Percentiles rank a stretch among this genome's conserved stretches.
Evolutionary conservation across 1,140 invertebrate genomes (phyloP).

Genomic region (Steinernema feltiae): DNA sequence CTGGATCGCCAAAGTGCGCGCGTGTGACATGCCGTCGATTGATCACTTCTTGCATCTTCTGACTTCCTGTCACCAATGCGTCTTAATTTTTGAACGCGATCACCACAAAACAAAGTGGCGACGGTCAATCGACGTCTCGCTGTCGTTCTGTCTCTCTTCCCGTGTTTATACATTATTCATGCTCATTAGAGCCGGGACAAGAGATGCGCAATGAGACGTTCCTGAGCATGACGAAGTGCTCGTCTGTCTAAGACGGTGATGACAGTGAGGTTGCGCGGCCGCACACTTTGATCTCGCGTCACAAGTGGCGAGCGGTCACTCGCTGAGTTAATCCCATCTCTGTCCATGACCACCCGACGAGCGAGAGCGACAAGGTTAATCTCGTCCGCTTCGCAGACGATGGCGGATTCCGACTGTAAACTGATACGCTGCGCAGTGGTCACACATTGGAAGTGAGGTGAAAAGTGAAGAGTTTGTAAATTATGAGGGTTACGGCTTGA

Average conservation of each 20-base stretch:
- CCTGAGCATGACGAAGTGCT: too few species aligned
- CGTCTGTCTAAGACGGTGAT: constrained; percentile 12
- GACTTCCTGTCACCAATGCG: constrained; percentile 3
- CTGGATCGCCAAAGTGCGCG: neutral
- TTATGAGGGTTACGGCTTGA: neutral
- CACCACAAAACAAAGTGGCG: neutral
- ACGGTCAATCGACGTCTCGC: too few species aligned
- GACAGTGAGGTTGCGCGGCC: neutral
- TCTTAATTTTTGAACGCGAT: constrained; percentile 3
- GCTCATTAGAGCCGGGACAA: neutral
- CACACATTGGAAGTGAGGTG: neutral
- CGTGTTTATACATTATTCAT: constrained; percentile 7
- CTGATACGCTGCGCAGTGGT: neutral
- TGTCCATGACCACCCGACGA: constrained; percentile 6
- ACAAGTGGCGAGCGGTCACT: neutral
- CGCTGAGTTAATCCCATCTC: neutral
- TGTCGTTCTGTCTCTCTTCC: neutral
- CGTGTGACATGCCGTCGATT: neutral
- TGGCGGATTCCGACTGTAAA: neutral
- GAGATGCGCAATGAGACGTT: neutral
- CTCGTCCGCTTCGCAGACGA: neutral
- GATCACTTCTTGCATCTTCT: neutral
- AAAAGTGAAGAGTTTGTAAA: neutral
- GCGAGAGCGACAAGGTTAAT: constrained; percentile 15
- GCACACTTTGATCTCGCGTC: neutral